Evolutionary conservation across 1,140 invertebrate genomes (phyloP), one percentile per base, ranked within the genome.

Genomic region (Manduca sexta): DNA sequence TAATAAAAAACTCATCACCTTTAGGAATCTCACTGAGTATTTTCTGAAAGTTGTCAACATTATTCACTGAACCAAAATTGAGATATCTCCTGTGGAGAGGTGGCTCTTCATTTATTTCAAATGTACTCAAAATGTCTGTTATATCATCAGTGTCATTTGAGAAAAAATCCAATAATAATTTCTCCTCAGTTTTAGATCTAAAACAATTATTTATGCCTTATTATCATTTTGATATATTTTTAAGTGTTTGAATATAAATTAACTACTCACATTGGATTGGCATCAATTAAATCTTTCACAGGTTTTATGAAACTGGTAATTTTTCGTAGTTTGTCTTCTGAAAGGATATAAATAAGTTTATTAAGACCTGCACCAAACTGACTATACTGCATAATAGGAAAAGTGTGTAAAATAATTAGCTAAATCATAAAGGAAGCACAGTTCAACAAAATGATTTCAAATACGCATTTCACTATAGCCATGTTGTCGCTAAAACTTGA

Each of bases 21-120:
- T 84, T 74, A 10, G 86, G 86, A 2, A 87, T 41, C 50, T 87
- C 81, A 21, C 72, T 62, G 16, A 87, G 52, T 49, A 83, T 82
- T 29, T 67, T 77, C 10, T 60, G 41, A 40, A 86, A 75, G 42
- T 82, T 80, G 7, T 72, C 56, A 35, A 77, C 57, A 68, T 81
- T 84, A 45, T 84, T 81, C 10, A 70, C 63, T 0, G 64, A 17
- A 31, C 66, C 63, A 54, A 78, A 81, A 42, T 63, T 68, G 48
- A 84, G 61, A 26, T 84, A 84, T 46, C 52, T 64, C 40, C 68
- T 78, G 35, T 80, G 56, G 14, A 76, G 73, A n/a, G 80, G 80
- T 17, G 57, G n/a, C 10, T 74, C 58, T 2, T 77, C 64, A 12
- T 69, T 51, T 11, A 73, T 52, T 40, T 67, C 41, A 45, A 73